Conservation (phyloP, 2,113 vertebrate species). For the Pedetes capensis region DNA sequence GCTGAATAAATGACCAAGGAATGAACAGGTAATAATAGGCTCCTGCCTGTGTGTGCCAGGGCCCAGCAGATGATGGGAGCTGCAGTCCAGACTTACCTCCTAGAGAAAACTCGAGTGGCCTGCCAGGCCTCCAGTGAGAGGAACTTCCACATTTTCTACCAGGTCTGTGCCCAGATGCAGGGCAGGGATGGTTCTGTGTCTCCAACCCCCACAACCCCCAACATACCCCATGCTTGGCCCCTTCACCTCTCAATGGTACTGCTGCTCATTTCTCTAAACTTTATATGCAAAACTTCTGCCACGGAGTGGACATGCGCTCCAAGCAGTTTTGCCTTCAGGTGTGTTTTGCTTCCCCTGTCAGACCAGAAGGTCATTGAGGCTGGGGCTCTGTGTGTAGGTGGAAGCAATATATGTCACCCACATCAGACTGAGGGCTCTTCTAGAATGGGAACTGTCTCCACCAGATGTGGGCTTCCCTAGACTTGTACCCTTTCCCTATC, state of each 20-base stretch:
- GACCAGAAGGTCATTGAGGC: not conserved
- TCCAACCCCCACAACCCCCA: accelerated
- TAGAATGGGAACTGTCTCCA: not conserved
- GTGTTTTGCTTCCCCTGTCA: not conserved
- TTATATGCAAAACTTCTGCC: no score
- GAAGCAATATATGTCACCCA: not conserved
- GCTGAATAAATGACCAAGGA: not conserved
- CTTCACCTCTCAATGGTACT: not conserved
- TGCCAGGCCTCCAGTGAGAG: conserved; percentile 91
- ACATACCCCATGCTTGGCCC: not conserved
- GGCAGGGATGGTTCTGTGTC: not conserved
- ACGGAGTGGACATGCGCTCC: not conserved
- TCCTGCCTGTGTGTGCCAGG: conserved; percentile 76
- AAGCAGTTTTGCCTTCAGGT: not conserved
- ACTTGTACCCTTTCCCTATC: not conserved
- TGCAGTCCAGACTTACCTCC: conserved; percentile 94
- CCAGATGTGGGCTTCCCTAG: not conserved
- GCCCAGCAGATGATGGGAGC: conserved; percentile 92
- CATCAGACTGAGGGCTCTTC: not conserved
- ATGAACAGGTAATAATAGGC: not conserved
- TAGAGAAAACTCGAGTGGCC: conserved; percentile 96
- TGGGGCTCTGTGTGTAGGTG: not conserved
- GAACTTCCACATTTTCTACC: conserved; percentile 99
- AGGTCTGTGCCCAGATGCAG: conserved; percentile 82
- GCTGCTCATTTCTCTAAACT: not conserved